phyloP scores from a whole-genome alignment of 1,140 invertebrate species.

The Drosophila pachea region DNA sequence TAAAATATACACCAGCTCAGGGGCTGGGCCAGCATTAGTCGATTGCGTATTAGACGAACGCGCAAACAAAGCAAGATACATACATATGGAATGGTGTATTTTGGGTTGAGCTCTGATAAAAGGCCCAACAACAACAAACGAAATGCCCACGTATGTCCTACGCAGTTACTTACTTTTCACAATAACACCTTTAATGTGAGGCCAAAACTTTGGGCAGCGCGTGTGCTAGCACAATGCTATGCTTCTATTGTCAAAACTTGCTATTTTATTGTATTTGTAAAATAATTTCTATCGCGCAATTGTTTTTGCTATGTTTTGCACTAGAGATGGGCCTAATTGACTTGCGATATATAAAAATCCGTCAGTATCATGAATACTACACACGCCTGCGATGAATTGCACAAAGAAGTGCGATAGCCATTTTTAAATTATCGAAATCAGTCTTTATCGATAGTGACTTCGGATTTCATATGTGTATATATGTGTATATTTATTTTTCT shows the following conservation, averaged over 20 bases:
- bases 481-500: slow-evolving; percentile 37
- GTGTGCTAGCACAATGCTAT: slow-evolving; percentile 11
- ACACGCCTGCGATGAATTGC: background rate
- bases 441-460: background rate
- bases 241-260: slow-evolving; percentile 23
- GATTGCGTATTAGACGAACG: slow-evolving; percentile 57
- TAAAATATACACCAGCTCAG: slow-evolving; percentile 14
- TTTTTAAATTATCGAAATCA: slow-evolving; percentile 7
- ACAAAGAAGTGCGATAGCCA: background rate
- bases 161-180: slow-evolving; percentile 23
- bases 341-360: slow-evolving; percentile 4
- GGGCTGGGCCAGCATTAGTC: slow-evolving; percentile 29
- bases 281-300: slow-evolving; percentile 66
- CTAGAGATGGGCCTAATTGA: slow-evolving; percentile 24
- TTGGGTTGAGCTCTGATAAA: slow-evolving; percentile 56
- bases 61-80: slow-evolving; percentile 57
- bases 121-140: slow-evolving; percentile 69
- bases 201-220: slow-evolving; percentile 4
- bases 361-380: background rate
- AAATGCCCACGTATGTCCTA: slow-evolving; percentile 43
- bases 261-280: slow-evolving; percentile 31
- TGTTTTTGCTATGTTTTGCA: slow-evolving; percentile 74
- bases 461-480: slow-evolving; percentile 21
- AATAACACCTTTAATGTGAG: slow-evolving; percentile 19
- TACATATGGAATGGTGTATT: slow-evolving; percentile 61